Evolutionary conservation across 2,113 vertebrate species (phyloP).

Genomic region (Heterotilapia buettikoferi): DNA sequence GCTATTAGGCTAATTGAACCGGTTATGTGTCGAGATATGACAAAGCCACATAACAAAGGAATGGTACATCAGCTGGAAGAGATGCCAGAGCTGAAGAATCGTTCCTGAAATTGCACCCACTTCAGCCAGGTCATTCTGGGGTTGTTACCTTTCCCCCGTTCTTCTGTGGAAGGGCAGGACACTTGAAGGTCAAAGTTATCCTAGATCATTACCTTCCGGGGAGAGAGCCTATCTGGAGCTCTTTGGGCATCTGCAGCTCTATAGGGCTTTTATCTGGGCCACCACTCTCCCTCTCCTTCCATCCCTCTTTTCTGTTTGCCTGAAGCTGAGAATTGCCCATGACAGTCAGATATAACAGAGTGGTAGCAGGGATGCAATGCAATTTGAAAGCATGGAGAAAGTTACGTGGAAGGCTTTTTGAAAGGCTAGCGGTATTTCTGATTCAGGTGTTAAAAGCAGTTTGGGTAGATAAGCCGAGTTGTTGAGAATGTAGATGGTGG

Average conservation of each 20-base stretch:
- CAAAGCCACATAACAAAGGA: not conserved
- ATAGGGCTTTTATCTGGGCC: slow-evolving; percentile 29
- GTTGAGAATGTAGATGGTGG: not conserved
- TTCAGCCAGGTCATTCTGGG: not conserved
- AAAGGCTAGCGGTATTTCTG: slow-evolving; percentile 23
- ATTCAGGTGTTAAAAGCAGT: slow-evolving; percentile 46
- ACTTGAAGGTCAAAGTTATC: slow-evolving; percentile 37
- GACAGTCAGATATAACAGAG: slow-evolving; percentile 27
- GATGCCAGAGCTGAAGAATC: not conserved
- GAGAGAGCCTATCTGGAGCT: slow-evolving; percentile 3
- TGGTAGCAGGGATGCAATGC: not conserved
- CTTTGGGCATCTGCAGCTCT: slow-evolving; percentile 24
- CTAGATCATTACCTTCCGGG: slow-evolving; percentile 27
- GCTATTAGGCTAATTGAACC: slow-evolving; percentile 62
- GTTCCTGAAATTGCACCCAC: not conserved
- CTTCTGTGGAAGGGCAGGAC: not conserved
- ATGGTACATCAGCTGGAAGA: not conserved
- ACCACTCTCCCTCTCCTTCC: not conserved
- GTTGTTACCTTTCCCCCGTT: not conserved
- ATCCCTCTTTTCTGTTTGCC: not conserved
- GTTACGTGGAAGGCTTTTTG: slow-evolving; percentile 12
- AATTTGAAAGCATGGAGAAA: not conserved
- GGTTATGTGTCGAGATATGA: slow-evolving; percentile 26
- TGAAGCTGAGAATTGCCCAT: slow-evolving; percentile 17
- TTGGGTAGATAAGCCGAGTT: not conserved